Conservation (phyloP, 2,113 vertebrate genomes). For the Puntigrus tetrazona region DNA sequence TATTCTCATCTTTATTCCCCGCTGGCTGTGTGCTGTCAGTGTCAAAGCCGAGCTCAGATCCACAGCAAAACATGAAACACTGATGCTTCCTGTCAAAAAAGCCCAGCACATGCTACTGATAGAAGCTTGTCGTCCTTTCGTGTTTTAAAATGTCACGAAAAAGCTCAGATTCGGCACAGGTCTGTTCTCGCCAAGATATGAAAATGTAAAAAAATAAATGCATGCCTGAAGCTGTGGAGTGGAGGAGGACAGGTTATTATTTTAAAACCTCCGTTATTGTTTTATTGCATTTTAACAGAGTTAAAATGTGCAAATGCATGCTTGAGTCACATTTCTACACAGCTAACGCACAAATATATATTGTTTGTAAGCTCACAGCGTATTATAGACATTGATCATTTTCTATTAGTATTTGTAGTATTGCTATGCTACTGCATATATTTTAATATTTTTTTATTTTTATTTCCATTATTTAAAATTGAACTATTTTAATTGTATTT, state of each 20-base stretch:
- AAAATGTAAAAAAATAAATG: not conserved
- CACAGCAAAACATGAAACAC: not conserved
- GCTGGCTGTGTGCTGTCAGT: not conserved
- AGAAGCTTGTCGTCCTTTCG: not conserved
- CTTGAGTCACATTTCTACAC: not conserved
- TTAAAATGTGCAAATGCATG: not conserved
- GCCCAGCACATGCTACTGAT: not conserved
- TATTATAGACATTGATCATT: not conserved
- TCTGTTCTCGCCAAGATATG: not conserved
- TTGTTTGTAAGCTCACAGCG: not conserved
- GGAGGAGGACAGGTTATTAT: not conserved
- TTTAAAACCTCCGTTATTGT: not conserved
- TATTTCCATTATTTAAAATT: too few relatives aligned
- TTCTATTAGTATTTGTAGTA: not conserved
- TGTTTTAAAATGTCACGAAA: not conserved
- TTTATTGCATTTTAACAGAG: not conserved
- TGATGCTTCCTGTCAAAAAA: not conserved
- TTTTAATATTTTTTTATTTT: not conserved
- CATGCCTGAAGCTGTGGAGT: not conserved
- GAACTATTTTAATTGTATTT: too few relatives aligned
- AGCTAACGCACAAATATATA: not conserved
- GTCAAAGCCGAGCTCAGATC: conserved; percentile 11
- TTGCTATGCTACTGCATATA: not conserved
- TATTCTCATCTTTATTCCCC: conserved; percentile 3
- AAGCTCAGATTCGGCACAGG: not conserved